These are phyloP conservation scores for Platycnemis pennipes DNA, from an alignment of 2,888 invertebrate species.

Conservation along the genomic window DNA sequence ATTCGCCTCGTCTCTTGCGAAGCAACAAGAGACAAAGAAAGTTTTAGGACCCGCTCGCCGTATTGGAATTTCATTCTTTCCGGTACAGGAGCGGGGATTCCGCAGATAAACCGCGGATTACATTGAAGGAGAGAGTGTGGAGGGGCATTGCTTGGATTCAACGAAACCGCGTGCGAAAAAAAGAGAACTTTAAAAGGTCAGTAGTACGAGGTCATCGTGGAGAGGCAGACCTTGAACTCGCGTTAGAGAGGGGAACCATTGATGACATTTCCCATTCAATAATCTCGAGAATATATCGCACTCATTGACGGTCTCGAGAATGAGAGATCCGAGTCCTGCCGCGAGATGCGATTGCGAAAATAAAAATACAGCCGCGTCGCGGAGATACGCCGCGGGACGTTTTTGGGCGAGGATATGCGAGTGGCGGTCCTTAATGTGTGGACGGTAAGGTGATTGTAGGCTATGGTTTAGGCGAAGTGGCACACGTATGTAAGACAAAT, in stretches of 20 bases:
- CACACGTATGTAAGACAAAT: too few relatives aligned
- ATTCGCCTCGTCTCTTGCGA: too few relatives aligned
- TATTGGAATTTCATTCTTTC: too few relatives aligned
- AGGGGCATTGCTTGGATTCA: neutral
- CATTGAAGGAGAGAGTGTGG: neutral
- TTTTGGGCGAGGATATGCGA: neutral
- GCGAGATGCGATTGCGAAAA: neutral
- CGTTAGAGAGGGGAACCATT: neutral
- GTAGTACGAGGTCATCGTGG: neutral
- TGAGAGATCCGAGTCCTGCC: neutral
- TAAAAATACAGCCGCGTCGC: neutral
- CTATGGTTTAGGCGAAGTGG: too few relatives aligned
- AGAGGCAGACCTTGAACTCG: neutral
- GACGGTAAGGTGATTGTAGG: neutral
- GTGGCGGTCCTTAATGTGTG: neutral
- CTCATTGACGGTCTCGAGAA: neutral
- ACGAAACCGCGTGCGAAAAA: neutral
- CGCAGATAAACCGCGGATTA: neutral
- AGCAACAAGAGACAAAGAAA: too few relatives aligned
- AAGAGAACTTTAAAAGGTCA: neutral
- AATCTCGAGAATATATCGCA: neutral
- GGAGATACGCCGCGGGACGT: neutral
- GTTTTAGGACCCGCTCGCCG: too few relatives aligned
- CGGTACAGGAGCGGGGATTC: neutral
- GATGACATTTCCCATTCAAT: conserved; percentile 32